Conservation (phyloP, 1,140 invertebrate genomes). For the Aleiodes sp. region DNA sequence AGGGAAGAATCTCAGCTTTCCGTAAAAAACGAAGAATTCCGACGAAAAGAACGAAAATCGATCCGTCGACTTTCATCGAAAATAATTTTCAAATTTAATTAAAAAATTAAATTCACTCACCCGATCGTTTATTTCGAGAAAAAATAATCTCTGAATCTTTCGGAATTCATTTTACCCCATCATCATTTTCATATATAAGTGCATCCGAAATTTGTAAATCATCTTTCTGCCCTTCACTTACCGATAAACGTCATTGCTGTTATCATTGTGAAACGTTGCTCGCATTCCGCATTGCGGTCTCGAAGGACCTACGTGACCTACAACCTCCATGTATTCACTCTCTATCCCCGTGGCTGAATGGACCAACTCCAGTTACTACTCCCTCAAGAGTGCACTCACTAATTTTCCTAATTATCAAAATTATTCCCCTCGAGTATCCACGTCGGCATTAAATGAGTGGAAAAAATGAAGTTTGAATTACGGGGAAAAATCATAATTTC, state of each 20-base stretch:
- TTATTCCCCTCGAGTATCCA: conserved; percentile 19
- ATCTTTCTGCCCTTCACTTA: conserved; percentile 11
- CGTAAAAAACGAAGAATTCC: too few species aligned
- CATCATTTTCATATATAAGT: too few species aligned
- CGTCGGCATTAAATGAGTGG: not conserved
- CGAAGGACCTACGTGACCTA: conserved; percentile 40
- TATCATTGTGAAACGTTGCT: conserved; percentile 34
- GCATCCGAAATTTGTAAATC: too few species aligned
- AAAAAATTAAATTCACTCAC: too few species aligned
- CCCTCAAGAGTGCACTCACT: conserved; percentile 28
- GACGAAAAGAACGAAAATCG: too few species aligned
- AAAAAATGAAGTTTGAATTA: conserved; percentile 21
- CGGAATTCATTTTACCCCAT: too few species aligned
- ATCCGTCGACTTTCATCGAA: too few species aligned
- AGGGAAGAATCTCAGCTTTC: too few species aligned
- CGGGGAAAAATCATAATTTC: not conserved
- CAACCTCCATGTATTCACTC: conserved; percentile 29
- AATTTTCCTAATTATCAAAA: conserved; percentile 30
- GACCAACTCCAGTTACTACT: conserved; percentile 15
- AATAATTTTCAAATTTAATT: too few species aligned
- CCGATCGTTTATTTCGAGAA: too few species aligned
- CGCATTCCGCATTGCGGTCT: conserved; percentile 41
- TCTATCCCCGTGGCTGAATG: conserved; percentile 1
- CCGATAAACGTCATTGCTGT: conserved; percentile 33
- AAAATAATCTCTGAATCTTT: too few species aligned